These are phyloP conservation scores for Amphiura filiformis DNA, from an alignment of 35 echinoderm and acorn worm genomes.

Conservation along the genomic window DNA sequence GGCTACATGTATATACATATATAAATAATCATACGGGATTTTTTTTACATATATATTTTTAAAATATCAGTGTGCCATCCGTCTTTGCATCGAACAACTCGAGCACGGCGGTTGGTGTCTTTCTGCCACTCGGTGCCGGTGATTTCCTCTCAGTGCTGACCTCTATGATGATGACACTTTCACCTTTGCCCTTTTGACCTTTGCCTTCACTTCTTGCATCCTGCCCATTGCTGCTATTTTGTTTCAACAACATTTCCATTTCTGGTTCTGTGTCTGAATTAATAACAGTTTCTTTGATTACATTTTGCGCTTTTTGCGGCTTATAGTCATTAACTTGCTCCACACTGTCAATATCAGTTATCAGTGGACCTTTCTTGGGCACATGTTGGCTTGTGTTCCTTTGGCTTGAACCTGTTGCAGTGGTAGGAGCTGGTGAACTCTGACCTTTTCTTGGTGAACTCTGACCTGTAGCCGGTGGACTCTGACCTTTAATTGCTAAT, in stretches of 20 bases:
- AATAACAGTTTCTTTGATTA: neutral
- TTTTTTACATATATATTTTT: neutral
- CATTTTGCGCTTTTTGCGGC: neutral
- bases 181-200: neutral
- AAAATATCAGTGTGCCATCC: neutral
- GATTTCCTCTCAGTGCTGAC: neutral
- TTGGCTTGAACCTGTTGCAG: neutral
- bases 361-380: neutral
- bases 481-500: neutral
- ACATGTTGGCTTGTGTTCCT: no score
- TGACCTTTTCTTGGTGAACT: constrained; percentile 8
- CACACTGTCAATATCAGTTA: neutral
- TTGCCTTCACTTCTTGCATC: neutral
- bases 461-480: neutral
- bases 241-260: neutral
- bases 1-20: no score
- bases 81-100: neutral
- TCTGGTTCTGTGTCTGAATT: no score
- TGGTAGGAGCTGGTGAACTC: neutral
- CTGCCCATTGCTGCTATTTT: neutral
- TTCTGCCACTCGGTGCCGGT: neutral
- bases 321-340: neutral
- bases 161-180: neutral
- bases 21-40: no score
- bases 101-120: neutral